A percentile compares a stretch with the other conserved stretches of the same genome.
Conservation (phyloP, 2,113 vertebrate genomes). For the Columbina picui region DNA sequence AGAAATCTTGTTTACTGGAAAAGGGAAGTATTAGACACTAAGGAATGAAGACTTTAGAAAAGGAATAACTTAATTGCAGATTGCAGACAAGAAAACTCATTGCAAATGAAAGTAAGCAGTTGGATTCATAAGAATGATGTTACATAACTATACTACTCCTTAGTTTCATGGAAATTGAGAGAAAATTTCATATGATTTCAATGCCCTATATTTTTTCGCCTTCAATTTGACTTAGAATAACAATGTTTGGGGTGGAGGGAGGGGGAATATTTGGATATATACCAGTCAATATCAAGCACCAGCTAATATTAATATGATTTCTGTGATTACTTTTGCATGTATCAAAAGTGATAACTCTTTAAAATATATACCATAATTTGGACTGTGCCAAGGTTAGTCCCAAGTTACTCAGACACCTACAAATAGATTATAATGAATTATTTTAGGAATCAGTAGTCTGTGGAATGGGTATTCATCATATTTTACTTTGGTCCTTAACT, state of each 20-base stretch:
- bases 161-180: neutral
- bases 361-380: neutral
- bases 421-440: neutral
- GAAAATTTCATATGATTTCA: neutral
- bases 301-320: neutral
- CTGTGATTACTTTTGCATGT: neutral
- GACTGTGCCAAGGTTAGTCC: neutral
- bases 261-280: neutral
- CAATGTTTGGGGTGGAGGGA: fast-evolving
- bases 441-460: neutral
- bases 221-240: neutral
- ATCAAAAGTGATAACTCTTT: neutral
- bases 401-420: neutral
- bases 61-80: neutral
- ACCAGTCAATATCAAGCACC: neutral
- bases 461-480: neutral
- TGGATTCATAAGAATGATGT: neutral
- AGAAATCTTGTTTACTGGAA: neutral
- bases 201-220: neutral
- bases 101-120: neutral
- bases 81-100: neutral
- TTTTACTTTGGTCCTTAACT: neutral
- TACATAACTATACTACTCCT: neutral
- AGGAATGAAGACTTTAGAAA: neutral
- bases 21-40: neutral